Evolutionary conservation across 2,113 vertebrate species (phyloP).

Genomic region (Tichodroma muraria): DNA sequence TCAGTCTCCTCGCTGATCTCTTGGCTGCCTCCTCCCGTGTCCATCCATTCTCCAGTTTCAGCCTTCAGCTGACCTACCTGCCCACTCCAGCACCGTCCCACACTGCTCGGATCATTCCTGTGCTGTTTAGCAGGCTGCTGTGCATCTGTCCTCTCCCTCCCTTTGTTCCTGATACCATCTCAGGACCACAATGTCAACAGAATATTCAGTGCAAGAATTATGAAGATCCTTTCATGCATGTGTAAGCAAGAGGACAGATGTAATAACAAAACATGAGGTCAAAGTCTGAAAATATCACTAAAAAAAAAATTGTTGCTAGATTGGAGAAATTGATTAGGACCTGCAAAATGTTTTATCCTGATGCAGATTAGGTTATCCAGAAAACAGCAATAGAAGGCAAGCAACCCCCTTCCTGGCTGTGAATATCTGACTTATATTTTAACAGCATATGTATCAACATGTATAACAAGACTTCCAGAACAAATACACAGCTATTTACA

Average conservation of each 20-base stretch:
- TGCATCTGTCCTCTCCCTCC: not conserved
- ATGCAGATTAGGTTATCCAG: not conserved
- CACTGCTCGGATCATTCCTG: rapidly evolving
- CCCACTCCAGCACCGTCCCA: not conserved
- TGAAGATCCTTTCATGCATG: not conserved
- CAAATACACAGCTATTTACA: not conserved
- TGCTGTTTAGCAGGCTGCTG: not conserved
- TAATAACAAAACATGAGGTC: not conserved
- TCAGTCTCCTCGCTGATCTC: not conserved
- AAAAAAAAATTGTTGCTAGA: not conserved
- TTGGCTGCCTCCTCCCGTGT: not conserved
- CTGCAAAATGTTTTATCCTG: not conserved
- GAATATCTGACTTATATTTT: not conserved
- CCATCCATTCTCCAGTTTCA: not conserved
- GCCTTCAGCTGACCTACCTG: not conserved
- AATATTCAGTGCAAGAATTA: not conserved
- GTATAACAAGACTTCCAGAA: not conserved
- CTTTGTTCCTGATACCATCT: not conserved
- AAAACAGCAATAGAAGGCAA: not conserved
- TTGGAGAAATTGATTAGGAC: not conserved
- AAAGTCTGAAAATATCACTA: not conserved
- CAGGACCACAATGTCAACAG: not conserved
- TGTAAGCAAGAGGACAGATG: not conserved
- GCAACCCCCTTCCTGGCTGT: not conserved
- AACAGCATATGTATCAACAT: not conserved